These are phyloP conservation scores for Enchytraeus crypticus DNA, from an alignment of 2,888 invertebrate genomes.

Conservation along the genomic window DNA sequence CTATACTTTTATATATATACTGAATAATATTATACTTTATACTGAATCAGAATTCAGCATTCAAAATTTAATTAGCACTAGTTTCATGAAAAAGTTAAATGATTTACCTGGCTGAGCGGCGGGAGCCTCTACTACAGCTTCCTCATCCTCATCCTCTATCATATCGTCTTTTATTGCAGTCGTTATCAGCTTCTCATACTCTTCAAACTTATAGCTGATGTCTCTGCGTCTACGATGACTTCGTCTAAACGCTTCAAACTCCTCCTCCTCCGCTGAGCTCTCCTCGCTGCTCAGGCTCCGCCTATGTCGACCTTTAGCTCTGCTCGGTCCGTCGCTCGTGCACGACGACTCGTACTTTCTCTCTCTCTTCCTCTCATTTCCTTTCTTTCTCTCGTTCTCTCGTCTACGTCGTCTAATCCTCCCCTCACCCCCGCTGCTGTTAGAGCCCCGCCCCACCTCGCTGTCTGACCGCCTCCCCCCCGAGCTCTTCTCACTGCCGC, in stretches of 20 bases:
- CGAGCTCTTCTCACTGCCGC: too few relatives aligned
- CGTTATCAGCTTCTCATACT: constrained; percentile 90
- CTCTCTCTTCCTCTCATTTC: constrained; percentile 46
- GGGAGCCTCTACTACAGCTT: too few relatives aligned
- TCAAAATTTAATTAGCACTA: too few relatives aligned
- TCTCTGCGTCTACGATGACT: constrained; percentile 67
- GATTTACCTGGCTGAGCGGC: too few relatives aligned
- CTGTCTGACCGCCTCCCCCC: too few relatives aligned
- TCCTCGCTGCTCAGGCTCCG: constrained; percentile 70
- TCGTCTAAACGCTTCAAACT: constrained; percentile 28
- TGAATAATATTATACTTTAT: too few relatives aligned
- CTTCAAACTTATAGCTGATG: constrained; percentile 70
- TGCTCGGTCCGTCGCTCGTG: constrained; percentile 58
- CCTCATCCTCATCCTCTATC: constrained; percentile 10
- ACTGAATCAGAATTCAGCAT: too few relatives aligned
- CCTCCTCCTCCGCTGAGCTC: constrained; percentile 13
- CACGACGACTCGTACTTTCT: constrained; percentile 59
- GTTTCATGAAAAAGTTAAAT: too few relatives aligned
- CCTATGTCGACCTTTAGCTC: constrained; percentile 49
- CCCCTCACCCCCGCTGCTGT: constrained; percentile 10
- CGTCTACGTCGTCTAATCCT: not conserved
- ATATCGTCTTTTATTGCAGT: constrained; percentile 59
- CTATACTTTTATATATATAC: too few relatives aligned
- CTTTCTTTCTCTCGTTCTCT: too few relatives aligned
- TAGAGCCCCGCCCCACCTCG: not conserved